phyloP scores from a whole-genome alignment of 1,140 invertebrate genomes.

The Drosophila sulfurigaster region DNA sequence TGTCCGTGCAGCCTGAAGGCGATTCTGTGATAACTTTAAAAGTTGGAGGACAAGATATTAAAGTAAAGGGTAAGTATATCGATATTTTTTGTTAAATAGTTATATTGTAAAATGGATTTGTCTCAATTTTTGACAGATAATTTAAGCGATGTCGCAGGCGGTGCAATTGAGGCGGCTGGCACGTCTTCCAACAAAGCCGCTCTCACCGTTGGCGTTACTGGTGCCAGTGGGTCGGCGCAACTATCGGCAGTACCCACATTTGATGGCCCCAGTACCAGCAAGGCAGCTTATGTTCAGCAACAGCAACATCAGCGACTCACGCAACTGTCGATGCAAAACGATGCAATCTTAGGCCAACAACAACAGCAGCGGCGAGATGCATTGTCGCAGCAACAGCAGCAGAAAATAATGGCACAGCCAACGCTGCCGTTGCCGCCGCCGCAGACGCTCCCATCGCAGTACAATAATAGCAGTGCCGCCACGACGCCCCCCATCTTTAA shows the following conservation, averaged over 20 bases:
- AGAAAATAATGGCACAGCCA: slow-evolving; percentile 61
- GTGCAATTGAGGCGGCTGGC: slow-evolving; percentile 78
- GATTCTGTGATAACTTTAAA: slow-evolving; percentile 97
- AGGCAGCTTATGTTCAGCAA: slow-evolving; percentile 69
- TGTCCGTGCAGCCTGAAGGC: slow-evolving; percentile 98
- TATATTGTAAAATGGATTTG: too few species aligned
- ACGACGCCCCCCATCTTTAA: slow-evolving; percentile 87
- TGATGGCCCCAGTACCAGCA: slow-evolving; percentile 75
- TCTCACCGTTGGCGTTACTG: slow-evolving; percentile 28
- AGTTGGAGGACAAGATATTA: slow-evolving; percentile 91
- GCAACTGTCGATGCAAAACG: slow-evolving; percentile 59
- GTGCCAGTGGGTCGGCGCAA: slow-evolving; percentile 49
- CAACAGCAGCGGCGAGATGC: slow-evolving; percentile 56
- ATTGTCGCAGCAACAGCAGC: slow-evolving; percentile 43
- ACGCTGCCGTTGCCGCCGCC: slow-evolving; percentile 45
- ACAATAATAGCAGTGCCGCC: slow-evolving; percentile 45
- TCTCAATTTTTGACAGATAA: slow-evolving; percentile 50
- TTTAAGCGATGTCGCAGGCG: slow-evolving; percentile 58
- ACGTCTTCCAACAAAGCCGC: slow-evolving; percentile 72
- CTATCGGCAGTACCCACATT: slow-evolving; percentile 51
- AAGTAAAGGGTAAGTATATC: slow-evolving; percentile 87
- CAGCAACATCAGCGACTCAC: slow-evolving; percentile 55
- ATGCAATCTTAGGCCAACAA: slow-evolving; percentile 70
- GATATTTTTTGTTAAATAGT: background rate
- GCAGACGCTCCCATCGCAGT: slow-evolving; percentile 76